Evolutionary conservation across 2,113 vertebrate species (phyloP).

Genomic region (Pampusana beccarii): DNA sequence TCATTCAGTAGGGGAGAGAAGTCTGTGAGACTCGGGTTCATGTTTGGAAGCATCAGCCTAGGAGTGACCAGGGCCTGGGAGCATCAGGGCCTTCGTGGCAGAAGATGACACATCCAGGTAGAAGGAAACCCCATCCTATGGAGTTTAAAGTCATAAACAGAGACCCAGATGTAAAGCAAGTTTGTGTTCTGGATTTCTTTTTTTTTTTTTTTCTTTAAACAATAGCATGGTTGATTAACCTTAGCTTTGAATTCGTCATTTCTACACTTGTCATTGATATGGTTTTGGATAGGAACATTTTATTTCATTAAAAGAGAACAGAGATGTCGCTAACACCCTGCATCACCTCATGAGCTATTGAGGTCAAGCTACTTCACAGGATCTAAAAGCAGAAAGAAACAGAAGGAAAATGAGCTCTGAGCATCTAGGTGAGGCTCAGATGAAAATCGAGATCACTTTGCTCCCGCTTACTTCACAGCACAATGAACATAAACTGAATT

Average conservation of each 20-base stretch:
- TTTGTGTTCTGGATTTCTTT: neutral
- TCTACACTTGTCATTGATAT: neutral
- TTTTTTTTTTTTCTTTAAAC: neutral
- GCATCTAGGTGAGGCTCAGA: neutral
- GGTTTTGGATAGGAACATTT: neutral
- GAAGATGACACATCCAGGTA: neutral
- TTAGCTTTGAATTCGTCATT: neutral
- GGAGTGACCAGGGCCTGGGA: neutral
- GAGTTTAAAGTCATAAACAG: neutral
- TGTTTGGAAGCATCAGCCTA: neutral
- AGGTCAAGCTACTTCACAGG: neutral
- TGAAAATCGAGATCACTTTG: neutral
- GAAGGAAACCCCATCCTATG: neutral
- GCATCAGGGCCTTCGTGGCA: neutral
- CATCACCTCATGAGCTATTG: neutral
- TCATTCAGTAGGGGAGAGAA: neutral
- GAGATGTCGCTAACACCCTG: neutral
- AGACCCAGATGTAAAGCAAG: neutral
- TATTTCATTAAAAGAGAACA: neutral
- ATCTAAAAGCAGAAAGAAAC: neutral
- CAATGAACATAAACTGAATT: neutral
- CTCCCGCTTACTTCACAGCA: neutral
- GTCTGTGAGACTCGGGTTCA: neutral
- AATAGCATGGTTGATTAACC: accelerated
- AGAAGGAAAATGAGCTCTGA: neutral